These are phyloP conservation scores for Acrocephalus kingi DNA, from an alignment of 2,113 vertebrate species.

Conservation along the genomic window DNA sequence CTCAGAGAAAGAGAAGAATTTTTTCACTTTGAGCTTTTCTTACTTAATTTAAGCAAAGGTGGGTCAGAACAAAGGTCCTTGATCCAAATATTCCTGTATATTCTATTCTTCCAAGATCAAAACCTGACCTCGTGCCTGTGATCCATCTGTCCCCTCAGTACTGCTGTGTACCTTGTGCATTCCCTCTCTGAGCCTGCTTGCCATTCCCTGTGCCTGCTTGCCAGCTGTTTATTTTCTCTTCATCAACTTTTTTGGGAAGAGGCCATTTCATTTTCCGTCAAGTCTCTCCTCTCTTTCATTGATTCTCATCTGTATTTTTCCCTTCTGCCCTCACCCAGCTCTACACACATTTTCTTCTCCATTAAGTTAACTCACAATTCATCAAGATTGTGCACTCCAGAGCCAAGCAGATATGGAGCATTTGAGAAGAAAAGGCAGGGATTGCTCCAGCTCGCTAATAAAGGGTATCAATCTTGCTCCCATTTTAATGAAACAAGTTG, in stretches of 20 bases:
- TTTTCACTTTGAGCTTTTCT: neutral
- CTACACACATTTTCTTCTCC: conserved; percentile 62
- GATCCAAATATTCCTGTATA: neutral
- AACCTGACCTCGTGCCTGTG: neutral
- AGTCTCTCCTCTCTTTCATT: conserved; percentile 25
- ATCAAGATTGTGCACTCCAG: conserved; percentile 50
- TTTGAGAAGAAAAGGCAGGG: conserved; percentile 35
- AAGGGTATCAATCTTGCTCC: conserved; percentile 56
- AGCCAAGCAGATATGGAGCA: conserved; percentile 62
- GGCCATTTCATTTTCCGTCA: conserved; percentile 58
- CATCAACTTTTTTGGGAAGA: neutral
- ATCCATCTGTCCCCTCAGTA: neutral
- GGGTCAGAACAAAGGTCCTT: neutral
- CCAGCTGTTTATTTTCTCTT: conserved; percentile 41
- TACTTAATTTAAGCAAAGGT: neutral
- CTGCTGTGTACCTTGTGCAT: neutral
- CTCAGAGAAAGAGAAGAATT: neutral
- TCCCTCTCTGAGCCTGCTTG: neutral
- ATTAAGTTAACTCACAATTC: conserved; percentile 71
- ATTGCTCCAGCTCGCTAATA: conserved; percentile 48
- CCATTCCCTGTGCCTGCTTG: neutral
- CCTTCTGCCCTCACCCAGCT: conserved; percentile 36
- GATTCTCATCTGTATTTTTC: conserved; percentile 51
- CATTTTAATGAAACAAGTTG: conserved; percentile 61
- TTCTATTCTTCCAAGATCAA: neutral